Evolutionary conservation across 2,797 vertebrate genomes (phyloP).

Genomic region (Sphenopsis melanotis): DNA sequence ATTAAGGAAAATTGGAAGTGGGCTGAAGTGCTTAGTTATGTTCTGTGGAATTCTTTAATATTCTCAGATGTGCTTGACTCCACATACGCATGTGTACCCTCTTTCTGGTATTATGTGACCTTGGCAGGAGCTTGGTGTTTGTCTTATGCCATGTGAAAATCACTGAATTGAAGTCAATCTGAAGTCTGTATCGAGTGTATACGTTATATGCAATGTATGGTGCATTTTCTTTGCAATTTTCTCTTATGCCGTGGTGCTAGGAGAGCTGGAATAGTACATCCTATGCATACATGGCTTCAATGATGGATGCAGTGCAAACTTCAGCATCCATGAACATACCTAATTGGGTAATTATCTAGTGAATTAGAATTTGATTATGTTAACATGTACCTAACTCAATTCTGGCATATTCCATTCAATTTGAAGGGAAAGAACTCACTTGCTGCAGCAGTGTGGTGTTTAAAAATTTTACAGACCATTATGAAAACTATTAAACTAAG

Average conservation of each 20-base stretch:
- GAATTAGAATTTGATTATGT: not conserved
- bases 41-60: not conserved
- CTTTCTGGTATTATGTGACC: not conserved
- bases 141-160: not conserved
- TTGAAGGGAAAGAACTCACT: not conserved
- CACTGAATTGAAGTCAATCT: not conserved
- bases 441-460: not conserved
- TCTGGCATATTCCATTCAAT: not conserved
- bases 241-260: not conserved
- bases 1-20: not conserved
- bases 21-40: not conserved
- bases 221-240: not conserved
- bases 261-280: not conserved
- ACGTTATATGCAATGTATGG: not conserved
- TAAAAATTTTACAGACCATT: not conserved
- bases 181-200: not conserved
- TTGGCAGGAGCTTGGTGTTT: not conserved
- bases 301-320: not conserved
- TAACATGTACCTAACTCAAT: not conserved
- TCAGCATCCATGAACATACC: not conserved
- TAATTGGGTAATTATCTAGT: not conserved
- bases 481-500: not conserved
- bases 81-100: conserved; percentile 24
- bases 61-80: conserved; percentile 9
- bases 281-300: not conserved